Conservation (phyloP, 1,140 invertebrate genomes). For the Prorops nasuta region DNA sequence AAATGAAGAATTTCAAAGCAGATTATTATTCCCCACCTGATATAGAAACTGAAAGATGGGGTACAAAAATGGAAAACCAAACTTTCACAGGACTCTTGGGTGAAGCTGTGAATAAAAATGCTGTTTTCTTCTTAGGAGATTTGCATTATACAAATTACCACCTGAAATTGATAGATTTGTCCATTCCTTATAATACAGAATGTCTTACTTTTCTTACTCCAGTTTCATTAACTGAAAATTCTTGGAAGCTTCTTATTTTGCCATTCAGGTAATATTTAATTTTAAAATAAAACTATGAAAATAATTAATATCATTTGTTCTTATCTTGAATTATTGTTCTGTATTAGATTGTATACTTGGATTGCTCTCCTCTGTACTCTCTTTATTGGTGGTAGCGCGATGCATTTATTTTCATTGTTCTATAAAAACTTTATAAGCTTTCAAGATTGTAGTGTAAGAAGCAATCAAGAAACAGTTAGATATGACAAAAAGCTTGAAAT, state of each 20-base stretch:
- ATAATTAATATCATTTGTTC: too few relatives aligned
- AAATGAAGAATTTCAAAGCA: slow-evolving; percentile 69
- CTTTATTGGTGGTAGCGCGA: slow-evolving; percentile 59
- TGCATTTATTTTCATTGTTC: slow-evolving; percentile 57
- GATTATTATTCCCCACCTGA: slow-evolving; percentile 64
- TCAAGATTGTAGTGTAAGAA: slow-evolving; percentile 18
- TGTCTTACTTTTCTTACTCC: slow-evolving; percentile 82
- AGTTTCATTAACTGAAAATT: slow-evolving; percentile 73
- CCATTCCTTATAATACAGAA: slow-evolving; percentile 75
- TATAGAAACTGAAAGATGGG: slow-evolving; percentile 65
- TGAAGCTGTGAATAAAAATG: slow-evolving; percentile 66
- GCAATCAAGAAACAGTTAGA: slow-evolving; percentile 11
- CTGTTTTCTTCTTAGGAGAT: slow-evolving; percentile 75
- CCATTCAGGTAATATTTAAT: slow-evolving; percentile 66
- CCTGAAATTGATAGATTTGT: slow-evolving; percentile 69
- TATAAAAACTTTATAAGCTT: slow-evolving; percentile 46
- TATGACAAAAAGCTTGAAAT: slow-evolving; percentile 28
- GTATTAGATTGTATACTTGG: slow-evolving; percentile 67
- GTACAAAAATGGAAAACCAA: slow-evolving; percentile 60
- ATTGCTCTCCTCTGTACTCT: slow-evolving; percentile 61
- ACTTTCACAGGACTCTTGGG: slow-evolving; percentile 69
- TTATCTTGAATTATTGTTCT: too few relatives aligned
- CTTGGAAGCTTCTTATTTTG: slow-evolving; percentile 78
- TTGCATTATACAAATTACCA: slow-evolving; percentile 72
- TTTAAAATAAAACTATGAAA: not conserved